Base-by-base conservation (phyloP, 2,888 invertebrate genomes). In the Anticlea derivata region DNA sequence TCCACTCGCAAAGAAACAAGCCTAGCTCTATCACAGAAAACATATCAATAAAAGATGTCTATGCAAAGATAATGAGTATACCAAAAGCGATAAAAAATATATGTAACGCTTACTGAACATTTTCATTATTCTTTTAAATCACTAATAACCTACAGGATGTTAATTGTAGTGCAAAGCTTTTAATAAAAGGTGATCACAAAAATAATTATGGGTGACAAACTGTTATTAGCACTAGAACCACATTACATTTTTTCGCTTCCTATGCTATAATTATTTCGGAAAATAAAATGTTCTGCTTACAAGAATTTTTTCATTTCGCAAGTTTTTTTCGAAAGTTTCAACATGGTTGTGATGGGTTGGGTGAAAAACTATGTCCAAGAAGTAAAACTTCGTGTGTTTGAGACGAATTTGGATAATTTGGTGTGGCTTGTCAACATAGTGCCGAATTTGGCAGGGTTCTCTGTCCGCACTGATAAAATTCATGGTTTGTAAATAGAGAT, bases 401-500 rank as follows among this genome's bases (percentile, higher is more conserved):
- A 68, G 2, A 70, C 73, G 31, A 77, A 67, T 29, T 58, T 78
- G 2, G 75, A 81, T 7, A 76, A 70, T 55, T 24, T 84, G 4
- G 39, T 86, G 13, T 73, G 75, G 75, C 52, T 85, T 2, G 72
- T 83, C 0, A 76, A 80, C 54, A 13, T 78, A 8, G 60, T 73
- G 2, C 85, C 86, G 0, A 70, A 50, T 38, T 22, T 72, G 1
- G 70, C 50, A 10, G 83, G 83, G 7, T 83, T 83, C 63, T 73
- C 81, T 17, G 60, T 75, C 20, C 55, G 60, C 5, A 63, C 63
- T 46, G 69, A 75, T 4, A 75, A 68, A 58, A 61, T 75, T 26
- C 60, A 57, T 39, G 70, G 79, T 80, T 45, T 10, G 67, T 61
- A 43, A 11, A 13, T 27, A 17, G 17, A 17, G 17, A 17, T n/a